Percentiles rank a stretch among this genome's conserved stretches.
phyloP scores from a whole-genome alignment of 2,888 invertebrate species.

The Amphipyra berbera region DNA sequence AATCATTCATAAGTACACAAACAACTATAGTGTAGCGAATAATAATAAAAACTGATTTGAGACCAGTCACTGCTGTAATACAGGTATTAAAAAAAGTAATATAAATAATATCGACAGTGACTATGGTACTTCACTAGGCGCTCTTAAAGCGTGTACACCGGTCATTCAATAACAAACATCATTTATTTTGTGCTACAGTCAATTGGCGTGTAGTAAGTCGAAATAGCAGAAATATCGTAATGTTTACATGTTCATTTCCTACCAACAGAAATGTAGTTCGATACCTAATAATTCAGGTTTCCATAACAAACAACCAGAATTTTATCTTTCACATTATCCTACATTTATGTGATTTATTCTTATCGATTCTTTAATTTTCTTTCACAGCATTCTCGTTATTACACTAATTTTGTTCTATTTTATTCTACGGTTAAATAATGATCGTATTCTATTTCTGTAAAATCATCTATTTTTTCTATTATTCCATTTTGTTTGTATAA shows the following conservation, averaged over 20 bases:
- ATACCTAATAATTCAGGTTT: conserved; percentile 25
- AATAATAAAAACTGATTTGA: conserved; percentile 43
- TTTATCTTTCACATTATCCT: conserved; percentile 15
- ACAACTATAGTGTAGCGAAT: conserved; percentile 66
- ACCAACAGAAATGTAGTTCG: conserved; percentile 20
- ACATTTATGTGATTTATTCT: conserved; percentile 12
- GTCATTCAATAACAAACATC: conserved; percentile 16
- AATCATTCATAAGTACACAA: conserved; percentile 71
- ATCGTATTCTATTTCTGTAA: conserved; percentile 47
- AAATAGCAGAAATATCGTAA: conserved; percentile 13
- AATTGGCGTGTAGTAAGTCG: conserved; percentile 6
- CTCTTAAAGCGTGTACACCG: conserved; percentile 14
- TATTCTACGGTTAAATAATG: conserved; percentile 54
- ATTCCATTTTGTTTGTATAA: conserved; percentile 9
- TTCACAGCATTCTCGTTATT: conserved; percentile 56
- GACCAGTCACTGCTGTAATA: background rate
- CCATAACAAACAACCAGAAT: conserved; percentile 16
- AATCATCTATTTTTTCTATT: conserved; percentile 48
- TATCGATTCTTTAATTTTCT: conserved; percentile 28
- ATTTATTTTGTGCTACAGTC: conserved; percentile 1
- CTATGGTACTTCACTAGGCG: conserved; percentile 5
- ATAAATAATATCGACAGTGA: conserved; percentile 4
- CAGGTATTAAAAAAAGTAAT: background rate
- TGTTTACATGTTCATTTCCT: conserved; percentile 21
- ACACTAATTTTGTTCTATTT: conserved; percentile 50